Percentiles rank a stretch among this genome's conserved stretches.
Evolutionary conservation across 1,140 invertebrate genomes (phyloP).

Genomic region (Euura saliciscinereae): DNA sequence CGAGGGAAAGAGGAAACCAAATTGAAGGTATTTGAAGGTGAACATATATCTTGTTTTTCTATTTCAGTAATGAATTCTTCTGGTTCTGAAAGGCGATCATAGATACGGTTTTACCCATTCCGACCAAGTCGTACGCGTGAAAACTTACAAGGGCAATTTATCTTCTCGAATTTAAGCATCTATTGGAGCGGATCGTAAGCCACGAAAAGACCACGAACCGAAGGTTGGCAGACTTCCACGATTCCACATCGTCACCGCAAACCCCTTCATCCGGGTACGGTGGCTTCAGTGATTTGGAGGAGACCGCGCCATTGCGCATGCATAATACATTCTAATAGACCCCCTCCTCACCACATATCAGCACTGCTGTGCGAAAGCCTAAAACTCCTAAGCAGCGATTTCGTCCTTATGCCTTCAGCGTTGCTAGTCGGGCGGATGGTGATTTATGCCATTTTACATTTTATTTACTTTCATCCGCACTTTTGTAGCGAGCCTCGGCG

Average conservation of each 20-base stretch:
- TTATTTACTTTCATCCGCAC: background rate
- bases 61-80: too few species aligned
- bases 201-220: slow-evolving; percentile 1
- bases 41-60: too few species aligned
- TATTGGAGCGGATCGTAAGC: slow-evolving; percentile 6
- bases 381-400: background rate
- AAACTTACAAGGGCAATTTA: slow-evolving; percentile 4
- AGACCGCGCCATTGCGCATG: slow-evolving; percentile 43
- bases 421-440: background rate
- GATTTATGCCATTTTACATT: background rate
- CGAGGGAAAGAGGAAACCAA: too few species aligned
- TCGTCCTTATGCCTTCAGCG: background rate
- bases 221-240: slow-evolving; percentile 2
- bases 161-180: slow-evolving; percentile 3
- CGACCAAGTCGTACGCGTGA: background rate
- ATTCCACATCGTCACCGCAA: slow-evolving; percentile 2
- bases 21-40: too few species aligned
- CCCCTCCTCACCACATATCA: slow-evolving; percentile 16
- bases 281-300: slow-evolving; percentile 15
- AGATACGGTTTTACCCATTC: slow-evolving; percentile 3
- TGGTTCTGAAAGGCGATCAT: too few species aligned
- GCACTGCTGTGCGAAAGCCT: background rate
- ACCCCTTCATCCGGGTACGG: slow-evolving; percentile 3
- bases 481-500: background rate
- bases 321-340: slow-evolving; percentile 52